phyloP scores from a whole-genome alignment of 2,797 vertebrate species.

The Onychomys torridus region DNA sequence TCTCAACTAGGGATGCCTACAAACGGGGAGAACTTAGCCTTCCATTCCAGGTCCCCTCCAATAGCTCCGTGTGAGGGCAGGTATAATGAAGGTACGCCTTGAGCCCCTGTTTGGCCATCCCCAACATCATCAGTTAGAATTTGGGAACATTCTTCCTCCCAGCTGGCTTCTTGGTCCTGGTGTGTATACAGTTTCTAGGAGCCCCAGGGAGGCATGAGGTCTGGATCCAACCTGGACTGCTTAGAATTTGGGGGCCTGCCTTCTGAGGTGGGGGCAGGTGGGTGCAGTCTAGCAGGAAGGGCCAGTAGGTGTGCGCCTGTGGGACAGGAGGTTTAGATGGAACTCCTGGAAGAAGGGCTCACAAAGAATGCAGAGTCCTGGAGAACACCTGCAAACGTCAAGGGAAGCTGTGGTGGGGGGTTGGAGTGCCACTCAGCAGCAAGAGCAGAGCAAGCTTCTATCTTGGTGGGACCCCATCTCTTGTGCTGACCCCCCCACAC shows the following conservation, averaged over 20 bases:
- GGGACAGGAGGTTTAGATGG: fast-evolving
- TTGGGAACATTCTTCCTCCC: background rate
- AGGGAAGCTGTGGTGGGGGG: background rate
- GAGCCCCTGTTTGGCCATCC: background rate
- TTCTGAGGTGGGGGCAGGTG: background rate
- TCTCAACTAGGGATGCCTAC: background rate
- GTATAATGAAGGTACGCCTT: fast-evolving
- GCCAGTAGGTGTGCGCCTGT: background rate
- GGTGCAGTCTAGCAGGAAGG: background rate
- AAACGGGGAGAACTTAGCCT: background rate
- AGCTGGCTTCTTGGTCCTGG: background rate
- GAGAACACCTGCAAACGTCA: fast-evolving
- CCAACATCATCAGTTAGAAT: background rate
- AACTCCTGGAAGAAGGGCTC: background rate
- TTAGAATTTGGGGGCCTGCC: background rate
- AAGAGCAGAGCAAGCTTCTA: background rate
- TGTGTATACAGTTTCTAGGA: fast-evolving
- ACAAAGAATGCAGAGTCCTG: background rate
- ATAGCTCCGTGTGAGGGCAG: fast-evolving
- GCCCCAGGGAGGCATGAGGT: background rate
- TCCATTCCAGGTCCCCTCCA: background rate
- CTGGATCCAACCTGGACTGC: background rate
- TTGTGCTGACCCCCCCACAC: background rate
- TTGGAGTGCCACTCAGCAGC: background rate
- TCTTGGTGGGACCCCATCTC: background rate